A percentile compares a stretch with the other conserved stretches of the same genome.
Evolutionary conservation across 2,797 vertebrate genomes (phyloP).

Genomic region (Anas flavirostris): DNA sequence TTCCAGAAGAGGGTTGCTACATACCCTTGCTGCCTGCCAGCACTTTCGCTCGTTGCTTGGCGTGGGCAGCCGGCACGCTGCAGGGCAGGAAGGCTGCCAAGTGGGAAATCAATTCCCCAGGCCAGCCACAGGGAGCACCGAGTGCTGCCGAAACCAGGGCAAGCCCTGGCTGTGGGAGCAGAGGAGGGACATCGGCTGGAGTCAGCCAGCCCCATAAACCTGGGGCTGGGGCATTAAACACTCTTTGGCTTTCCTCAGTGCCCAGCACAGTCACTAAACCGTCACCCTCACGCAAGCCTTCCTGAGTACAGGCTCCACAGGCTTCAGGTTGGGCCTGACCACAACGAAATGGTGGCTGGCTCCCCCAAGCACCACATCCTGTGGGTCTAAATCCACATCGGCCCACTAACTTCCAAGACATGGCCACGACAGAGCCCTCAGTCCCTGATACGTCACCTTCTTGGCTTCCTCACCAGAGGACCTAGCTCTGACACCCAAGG

Average conservation of each 20-base stretch:
- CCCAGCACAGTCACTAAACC: not conserved
- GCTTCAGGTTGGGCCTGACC: accelerated
- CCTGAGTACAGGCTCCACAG: not conserved
- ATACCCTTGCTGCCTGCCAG: not conserved
- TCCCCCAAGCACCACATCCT: accelerated
- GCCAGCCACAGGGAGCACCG: not conserved
- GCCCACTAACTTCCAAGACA: not conserved
- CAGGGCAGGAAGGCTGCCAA: not conserved
- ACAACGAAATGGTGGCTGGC: accelerated
- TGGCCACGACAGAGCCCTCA: not conserved
- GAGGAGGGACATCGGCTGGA: not conserved
- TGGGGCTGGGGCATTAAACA: not conserved
- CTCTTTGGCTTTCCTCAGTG: not conserved
- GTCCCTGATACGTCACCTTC: not conserved
- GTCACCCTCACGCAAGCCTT: not conserved
- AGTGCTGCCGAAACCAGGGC: not conserved
- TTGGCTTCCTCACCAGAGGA: accelerated
- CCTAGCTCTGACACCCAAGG: accelerated
- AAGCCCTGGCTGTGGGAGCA: not conserved
- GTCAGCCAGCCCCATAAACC: not conserved
- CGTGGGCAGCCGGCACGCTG: not conserved
- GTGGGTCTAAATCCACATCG: accelerated
- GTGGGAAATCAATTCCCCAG: not conserved
- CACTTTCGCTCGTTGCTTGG: not conserved
- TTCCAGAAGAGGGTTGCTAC: not conserved